Conservation (phyloP, 2,797 vertebrate genomes). For the Rachycentron canadum region DNA sequence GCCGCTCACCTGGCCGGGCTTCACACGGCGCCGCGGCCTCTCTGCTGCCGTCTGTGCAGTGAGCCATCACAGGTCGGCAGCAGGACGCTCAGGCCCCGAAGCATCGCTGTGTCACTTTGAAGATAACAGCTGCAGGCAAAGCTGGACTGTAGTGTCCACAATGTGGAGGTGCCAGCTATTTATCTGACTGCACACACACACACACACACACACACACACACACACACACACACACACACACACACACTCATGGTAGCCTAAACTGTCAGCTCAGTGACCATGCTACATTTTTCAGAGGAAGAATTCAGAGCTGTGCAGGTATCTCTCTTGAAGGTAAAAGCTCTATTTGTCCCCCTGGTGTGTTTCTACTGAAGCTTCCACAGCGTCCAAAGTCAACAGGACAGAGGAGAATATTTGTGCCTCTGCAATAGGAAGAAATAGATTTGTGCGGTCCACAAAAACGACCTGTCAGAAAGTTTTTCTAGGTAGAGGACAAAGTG, state of each 20-base stretch:
- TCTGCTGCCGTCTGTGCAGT: constrained; percentile 36
- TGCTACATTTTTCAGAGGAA: constrained; percentile 19
- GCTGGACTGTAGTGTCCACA: constrained; percentile 49
- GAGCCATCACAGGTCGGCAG: constrained; percentile 53
- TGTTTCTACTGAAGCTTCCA: constrained; percentile 59
- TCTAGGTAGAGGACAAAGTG: constrained; percentile 76
- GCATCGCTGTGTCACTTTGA: constrained; percentile 77
- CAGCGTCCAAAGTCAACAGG: constrained; percentile 63
- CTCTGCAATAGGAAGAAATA: constrained; percentile 56
- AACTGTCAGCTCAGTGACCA: constrained; percentile 32
- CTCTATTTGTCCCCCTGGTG: constrained; percentile 53
- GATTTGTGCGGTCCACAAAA: constrained; percentile 68
- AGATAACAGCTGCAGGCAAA: constrained; percentile 77
- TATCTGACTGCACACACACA: constrained; percentile 43
- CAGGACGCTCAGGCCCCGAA: constrained; percentile 61
- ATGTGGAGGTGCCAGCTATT: constrained; percentile 69
- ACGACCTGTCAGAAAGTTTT: constrained; percentile 73
- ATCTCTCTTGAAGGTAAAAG: constrained; percentile 61
- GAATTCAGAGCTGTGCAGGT: constrained; percentile 40
- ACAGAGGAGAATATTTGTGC: constrained; percentile 54
- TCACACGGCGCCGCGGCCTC: constrained; percentile 49
- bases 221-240: background rate
- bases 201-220: constrained; percentile 3
- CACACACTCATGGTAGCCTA: constrained; percentile 13
- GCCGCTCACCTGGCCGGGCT: constrained; percentile 48